phyloP scores from a whole-genome alignment of 2,888 invertebrate genomes.

The Tanytarsus gracilentus region DNA sequence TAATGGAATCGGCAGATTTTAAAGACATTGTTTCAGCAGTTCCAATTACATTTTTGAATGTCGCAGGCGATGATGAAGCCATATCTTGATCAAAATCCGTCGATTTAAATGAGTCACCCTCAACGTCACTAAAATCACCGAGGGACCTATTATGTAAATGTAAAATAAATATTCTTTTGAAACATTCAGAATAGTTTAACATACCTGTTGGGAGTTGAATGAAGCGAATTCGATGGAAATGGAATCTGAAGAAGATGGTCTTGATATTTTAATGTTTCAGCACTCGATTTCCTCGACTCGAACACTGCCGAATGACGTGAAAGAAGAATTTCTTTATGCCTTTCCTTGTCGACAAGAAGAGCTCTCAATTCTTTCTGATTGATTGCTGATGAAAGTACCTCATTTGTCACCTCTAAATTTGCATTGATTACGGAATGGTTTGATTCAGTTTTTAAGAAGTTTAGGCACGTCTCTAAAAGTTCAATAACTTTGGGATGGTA shows the following conservation, averaged over 20 bases:
- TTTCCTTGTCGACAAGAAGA: constrained; percentile 37
- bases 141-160: constrained; percentile 41
- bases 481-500: constrained; percentile 45
- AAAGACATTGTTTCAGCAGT: constrained; percentile 30
- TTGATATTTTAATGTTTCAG: not conserved
- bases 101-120: constrained; percentile 44
- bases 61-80: constrained; percentile 33
- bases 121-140: constrained; percentile 42
- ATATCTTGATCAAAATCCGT: constrained; percentile 44
- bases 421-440: constrained; percentile 87
- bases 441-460: constrained; percentile 52
- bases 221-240: constrained; percentile 1
- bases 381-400: constrained; percentile 36
- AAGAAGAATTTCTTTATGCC: constrained; percentile 42
- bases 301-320: constrained; percentile 37
- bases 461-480: constrained; percentile 68
- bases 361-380: constrained; percentile 13
- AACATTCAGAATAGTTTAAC: not conserved
- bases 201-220: constrained; percentile 4
- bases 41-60: constrained; percentile 21
- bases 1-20: constrained; percentile 38
- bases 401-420: constrained; percentile 59
- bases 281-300: constrained; percentile 31
- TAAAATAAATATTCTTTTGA: no score
- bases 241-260: constrained; percentile 19